Evolutionary conservation across 2,797 vertebrate genomes (phyloP), one percentile per base, ranked within the genome.

Genomic region (Anableps anableps): DNA sequence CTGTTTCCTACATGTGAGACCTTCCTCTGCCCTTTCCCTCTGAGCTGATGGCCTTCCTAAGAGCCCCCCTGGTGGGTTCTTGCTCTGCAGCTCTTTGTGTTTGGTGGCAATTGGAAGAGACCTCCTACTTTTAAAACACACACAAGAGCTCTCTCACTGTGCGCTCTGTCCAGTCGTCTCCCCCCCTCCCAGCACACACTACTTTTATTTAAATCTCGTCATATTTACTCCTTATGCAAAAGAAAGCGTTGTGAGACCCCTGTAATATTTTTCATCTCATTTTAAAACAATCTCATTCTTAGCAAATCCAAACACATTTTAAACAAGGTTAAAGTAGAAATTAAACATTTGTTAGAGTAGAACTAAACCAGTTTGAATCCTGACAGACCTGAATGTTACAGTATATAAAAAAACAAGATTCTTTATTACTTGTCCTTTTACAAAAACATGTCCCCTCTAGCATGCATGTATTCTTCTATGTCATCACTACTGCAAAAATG

Each of bases 41-140:
- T 88, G 90, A 91, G 89, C 84, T 90, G 88, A 93, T 94, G 85
- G 82, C 80, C 85, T 88, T 93, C 84, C 85, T 90, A 78, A 94
- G 87, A 91, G 92, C 85, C 86, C 84, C 91, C 92, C 91, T 80
- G 91, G 80, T 91, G 94, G 53, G 93, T 78, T 83, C 90, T 83
- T 88, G 88, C 90, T 92, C 90, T 88, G 93, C 84, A 86, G 90
- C 80, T 83, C 93, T 95, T 95, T 95, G 94, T 96, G 87, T 93
- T 89, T 83, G 74, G 76, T 76, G 85, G 88, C 74, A 85, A 93
- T 70, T 88, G 89, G 89, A 91, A 86, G 92, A 93, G 88, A 85
- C 85, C 86, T 88, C 89, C 88, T 90, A 89, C 84, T 85, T 85
- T 87, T 81, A 86, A 84, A 91, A 90, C 84, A 90, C 91, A 91